Conservation (phyloP, 2,888 invertebrate species). For the Dryomyza anilis region DNA sequence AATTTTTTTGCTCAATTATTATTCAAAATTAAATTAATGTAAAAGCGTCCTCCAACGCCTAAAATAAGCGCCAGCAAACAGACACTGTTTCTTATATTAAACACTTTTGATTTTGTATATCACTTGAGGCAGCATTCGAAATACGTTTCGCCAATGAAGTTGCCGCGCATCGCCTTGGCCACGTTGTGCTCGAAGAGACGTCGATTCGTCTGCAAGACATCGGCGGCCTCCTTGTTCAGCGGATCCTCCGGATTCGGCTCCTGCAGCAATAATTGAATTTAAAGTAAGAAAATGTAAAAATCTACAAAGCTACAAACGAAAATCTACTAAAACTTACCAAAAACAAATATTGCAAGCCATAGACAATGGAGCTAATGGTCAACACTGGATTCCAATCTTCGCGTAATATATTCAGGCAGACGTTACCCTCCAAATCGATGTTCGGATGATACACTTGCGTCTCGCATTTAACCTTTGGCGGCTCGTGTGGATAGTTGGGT, state of each 20-base stretch:
- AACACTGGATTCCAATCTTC: conserved; percentile 99
- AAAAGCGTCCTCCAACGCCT: conserved; percentile 54
- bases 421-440: conserved; percentile 97
- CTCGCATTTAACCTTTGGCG: conserved; percentile 98
- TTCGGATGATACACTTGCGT: conserved; percentile 98
- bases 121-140: conserved; percentile 96
- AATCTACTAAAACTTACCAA: conserved; percentile 66
- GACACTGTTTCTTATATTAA: conserved; percentile 59
- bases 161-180: conserved; percentile 93
- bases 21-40: conserved; percentile 56
- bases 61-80: conserved; percentile 54
- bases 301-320: neutral
- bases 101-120: conserved; percentile 63
- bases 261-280: conserved; percentile 61
- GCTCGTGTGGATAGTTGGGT: conserved; percentile 97
- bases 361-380: conserved; percentile 96
- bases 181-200: conserved; percentile 96
- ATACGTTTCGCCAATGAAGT: conserved; percentile 90
- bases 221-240: conserved; percentile 97
- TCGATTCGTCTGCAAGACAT: conserved; percentile 92
- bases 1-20: conserved; percentile 36
- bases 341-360: conserved; percentile 96
- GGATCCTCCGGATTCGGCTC: conserved; percentile 99
- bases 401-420: conserved; percentile 94
- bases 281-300: neutral